Evolutionary conservation across 2,888 invertebrate species (phyloP), one percentile per base, ranked within the genome.

Genomic region (Zaprionus bogoriensis): DNA sequence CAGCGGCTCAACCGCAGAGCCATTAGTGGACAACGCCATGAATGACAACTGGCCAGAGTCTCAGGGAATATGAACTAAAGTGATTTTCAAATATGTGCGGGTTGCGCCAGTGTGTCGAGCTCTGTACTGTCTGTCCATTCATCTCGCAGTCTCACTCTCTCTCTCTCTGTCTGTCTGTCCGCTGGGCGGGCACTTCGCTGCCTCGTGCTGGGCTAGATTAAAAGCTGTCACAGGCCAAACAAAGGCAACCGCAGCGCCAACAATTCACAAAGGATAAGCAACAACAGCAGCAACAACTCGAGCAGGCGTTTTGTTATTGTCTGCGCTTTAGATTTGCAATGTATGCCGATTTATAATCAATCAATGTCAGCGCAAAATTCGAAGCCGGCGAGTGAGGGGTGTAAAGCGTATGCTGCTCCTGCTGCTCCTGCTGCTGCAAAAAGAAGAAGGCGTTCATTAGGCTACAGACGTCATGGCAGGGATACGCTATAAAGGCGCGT

Each of bases 271-370:
- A 76, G 76, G 76, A 76, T 78, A 78, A 79, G 65, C 85, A 84
- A 41, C 45, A 58, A 39, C 50, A 50, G 19, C 30, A 45, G 28
- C 20, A 50, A 22, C 22, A 44, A 39, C 25, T 41, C 39, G 46
- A 42, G 58, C 47, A 55, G 46, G 61, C 65, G 58, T 72, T 77
- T 72, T 67, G 77, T 79, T 81, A 86, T 80, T 83, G 86, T 80
- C 73, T 74, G 63, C 86, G 77, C 78, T 77, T 83, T 84, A 76
- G 84, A 84, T 89, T 88, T 89, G 87, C 88, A 88, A 88, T 89
- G 88, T 88, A 88, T 86, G 86, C 81, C 87, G 87, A 89, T 89
- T 89, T 88, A 89, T 87, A 88, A 89, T 89, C 89, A 89, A 89
- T 89, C 89, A 89, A 86, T 86, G 89, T 89, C 89, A 89, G 77